Conservation (phyloP, 2,888 invertebrate species). For the Chloromyia formosa region DNA sequence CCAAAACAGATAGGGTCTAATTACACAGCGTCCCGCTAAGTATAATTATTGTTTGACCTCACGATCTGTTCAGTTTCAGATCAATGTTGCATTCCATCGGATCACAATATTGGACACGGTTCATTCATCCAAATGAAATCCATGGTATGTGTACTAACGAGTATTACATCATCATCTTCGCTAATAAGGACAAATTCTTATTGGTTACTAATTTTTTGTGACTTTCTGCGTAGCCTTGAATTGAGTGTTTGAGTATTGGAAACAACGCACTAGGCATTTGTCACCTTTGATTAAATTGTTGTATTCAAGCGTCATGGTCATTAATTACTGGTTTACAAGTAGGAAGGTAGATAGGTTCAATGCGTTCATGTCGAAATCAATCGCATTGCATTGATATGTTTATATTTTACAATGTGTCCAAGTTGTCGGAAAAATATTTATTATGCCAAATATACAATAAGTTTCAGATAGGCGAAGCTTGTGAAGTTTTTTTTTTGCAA, state of each 20-base stretch:
- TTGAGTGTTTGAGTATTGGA: not conserved
- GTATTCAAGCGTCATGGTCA: constrained; percentile 2
- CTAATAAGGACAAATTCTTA: constrained; percentile 2
- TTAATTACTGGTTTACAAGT: not conserved
- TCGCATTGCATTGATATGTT: too few species aligned
- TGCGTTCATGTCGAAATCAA: too few species aligned
- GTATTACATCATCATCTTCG: constrained; percentile 7
- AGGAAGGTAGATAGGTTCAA: not conserved
- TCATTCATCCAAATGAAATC: too few species aligned
- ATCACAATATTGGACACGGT: not conserved
- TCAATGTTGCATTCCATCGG: not conserved
- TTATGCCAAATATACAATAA: too few species aligned
- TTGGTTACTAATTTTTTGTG: not conserved
- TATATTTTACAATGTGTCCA: too few species aligned
- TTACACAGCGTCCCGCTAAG: too few species aligned
- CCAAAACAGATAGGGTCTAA: too few species aligned
- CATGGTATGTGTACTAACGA: not conserved
- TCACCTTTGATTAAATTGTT: constrained; percentile 21
- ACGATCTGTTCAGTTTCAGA: too few species aligned
- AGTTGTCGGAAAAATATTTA: too few species aligned
- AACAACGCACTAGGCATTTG: not conserved
- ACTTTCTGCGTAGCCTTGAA: constrained; percentile 2
- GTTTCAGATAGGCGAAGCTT: too few species aligned
- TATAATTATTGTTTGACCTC: too few species aligned
- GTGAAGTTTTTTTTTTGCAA: too few species aligned